Base-by-base conservation (phyloP, 2,888 invertebrate genomes). In the Volucella bombylans region DNA sequence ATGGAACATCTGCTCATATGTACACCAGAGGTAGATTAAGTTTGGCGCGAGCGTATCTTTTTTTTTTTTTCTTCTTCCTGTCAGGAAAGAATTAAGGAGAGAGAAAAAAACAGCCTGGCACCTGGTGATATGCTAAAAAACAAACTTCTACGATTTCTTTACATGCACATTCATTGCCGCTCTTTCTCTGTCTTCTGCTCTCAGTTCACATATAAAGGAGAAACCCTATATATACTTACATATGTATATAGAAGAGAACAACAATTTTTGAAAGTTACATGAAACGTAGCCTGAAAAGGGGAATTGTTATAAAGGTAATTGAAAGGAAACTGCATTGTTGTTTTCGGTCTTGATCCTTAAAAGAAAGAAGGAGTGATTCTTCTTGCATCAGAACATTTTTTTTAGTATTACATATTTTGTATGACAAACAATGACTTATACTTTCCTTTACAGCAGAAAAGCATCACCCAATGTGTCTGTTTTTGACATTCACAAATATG, bases 1-100 rank as follows among this genome's bases (percentile, higher is more conserved):
- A 69, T 54, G 54, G 52, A 83, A 83, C 83, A 83, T 83, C 83
- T 83, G 83, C 83, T 67, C n/a, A 18, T 62, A 52, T 77, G 61
- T 83, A 68, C 64, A 31, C 45, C 15, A 69, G 71, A 62, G 41
- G 64, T 49, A 74, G 72, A 68, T 62, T 76, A 67, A 74, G 54
- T 78, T 79, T 83, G 82, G 82, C 82, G 82, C 82, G 82, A 83
- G 79, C 69, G 68, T 52, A 65, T 55, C 52, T 61, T 68, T 39
- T 39, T 31, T 18, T 52, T 65, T 59, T 31, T 41, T 64, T 49
- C 59, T 74, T n/a, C n/a, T 82, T 83, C 80, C 80, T 83, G 69
- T 55, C 59, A 12, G 39, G 71, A 47, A 38, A 11, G 43, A 1
- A 45, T 3, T 38, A 61, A 52, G 18, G 14, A 18, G 14, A 67